A percentile compares a stretch with the other conserved stretches of the same genome.
phyloP scores from a whole-genome alignment of 2,113 vertebrate species.

The Onychorhynchus coronatus region DNA sequence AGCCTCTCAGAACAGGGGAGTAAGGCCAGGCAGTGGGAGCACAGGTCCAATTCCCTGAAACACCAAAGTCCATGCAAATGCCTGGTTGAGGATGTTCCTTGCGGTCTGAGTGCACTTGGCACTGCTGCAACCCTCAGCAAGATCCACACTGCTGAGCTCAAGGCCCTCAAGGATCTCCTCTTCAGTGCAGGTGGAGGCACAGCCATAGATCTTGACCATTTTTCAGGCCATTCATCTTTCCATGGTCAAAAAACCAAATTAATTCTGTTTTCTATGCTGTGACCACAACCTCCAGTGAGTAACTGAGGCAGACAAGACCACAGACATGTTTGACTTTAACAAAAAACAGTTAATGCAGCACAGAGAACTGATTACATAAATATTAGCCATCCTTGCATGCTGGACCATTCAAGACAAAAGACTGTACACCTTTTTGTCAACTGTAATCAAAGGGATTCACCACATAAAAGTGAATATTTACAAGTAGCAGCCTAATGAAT shows the following conservation, averaged over 20 bases:
- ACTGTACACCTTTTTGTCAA: background rate
- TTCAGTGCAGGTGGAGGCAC: rapidly evolving
- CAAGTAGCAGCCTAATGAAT: background rate
- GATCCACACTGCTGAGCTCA: background rate
- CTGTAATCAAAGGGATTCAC: background rate
- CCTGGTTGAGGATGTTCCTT: background rate
- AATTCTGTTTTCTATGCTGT: background rate
- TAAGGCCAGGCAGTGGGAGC: rapidly evolving
- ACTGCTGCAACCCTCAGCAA: background rate
- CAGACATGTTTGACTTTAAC: rapidly evolving
- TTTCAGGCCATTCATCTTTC: background rate
- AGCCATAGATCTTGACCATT: background rate
- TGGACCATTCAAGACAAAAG: background rate
- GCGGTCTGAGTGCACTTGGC: rapidly evolving
- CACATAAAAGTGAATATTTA: background rate
- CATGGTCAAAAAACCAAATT: background rate
- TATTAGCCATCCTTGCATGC: background rate
- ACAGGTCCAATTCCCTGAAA: background rate
- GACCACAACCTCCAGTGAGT: background rate
- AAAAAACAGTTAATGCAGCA: background rate
- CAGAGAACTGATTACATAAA: background rate
- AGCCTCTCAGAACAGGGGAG: background rate
- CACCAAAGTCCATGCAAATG: rapidly evolving
- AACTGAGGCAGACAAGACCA: background rate
- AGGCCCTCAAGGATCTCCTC: background rate